A percentile compares a stretch with the other conserved stretches of the same genome.
Evolutionary conservation across 2,797 vertebrate genomes (phyloP).

Genomic region (Pachyuromys duprasi): DNA sequence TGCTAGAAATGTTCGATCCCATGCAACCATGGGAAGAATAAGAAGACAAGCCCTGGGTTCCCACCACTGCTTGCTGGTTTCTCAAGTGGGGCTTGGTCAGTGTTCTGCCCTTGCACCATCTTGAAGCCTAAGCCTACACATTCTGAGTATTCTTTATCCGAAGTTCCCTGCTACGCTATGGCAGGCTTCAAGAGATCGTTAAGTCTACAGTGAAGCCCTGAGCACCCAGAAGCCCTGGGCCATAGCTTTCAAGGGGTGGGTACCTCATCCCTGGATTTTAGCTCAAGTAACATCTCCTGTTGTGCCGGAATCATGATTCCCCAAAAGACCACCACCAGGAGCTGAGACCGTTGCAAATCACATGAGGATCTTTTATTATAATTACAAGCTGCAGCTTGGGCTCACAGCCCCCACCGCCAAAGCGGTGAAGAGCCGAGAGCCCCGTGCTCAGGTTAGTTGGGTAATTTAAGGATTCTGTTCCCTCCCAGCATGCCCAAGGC

Average conservation of each 20-base stretch:
- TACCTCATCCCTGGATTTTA: neutral
- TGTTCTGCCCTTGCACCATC: neutral
- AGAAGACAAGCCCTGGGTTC: neutral
- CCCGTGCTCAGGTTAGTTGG: too few species aligned
- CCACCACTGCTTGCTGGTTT: neutral
- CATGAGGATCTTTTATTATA: too few species aligned
- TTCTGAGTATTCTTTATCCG: neutral
- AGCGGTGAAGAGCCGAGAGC: too few species aligned
- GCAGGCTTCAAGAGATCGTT: neutral
- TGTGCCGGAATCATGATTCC: too few species aligned
- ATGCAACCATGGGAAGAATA: neutral
- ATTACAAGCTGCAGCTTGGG: too few species aligned
- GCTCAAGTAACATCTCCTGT: neutral
- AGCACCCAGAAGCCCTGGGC: neutral
- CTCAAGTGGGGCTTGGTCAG: accelerated
- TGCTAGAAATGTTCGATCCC: neutral
- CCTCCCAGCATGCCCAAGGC: too few species aligned
- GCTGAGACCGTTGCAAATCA: too few species aligned
- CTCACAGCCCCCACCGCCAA: too few species aligned
- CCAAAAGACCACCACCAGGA: too few species aligned
- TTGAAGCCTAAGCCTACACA: neutral
- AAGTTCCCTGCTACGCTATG: accelerated
- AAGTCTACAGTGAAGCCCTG: neutral
- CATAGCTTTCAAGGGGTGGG: neutral
- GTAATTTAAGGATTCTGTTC: too few species aligned